These are phyloP conservation scores for Holacanthus passer DNA, from an alignment of 2,113 vertebrate genomes.

Conservation along the genomic window DNA sequence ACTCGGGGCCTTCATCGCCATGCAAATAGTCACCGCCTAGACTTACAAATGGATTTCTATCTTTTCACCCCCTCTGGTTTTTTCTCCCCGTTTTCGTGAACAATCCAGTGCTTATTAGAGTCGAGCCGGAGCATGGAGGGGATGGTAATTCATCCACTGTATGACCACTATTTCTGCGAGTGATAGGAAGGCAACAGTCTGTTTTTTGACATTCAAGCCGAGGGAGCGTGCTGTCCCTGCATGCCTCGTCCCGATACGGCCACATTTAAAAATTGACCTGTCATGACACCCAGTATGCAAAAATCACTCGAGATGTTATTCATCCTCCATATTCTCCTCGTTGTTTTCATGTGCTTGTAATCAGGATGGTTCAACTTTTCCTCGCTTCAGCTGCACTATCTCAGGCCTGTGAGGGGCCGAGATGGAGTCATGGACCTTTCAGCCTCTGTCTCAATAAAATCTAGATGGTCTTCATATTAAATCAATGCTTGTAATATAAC, in stretches of 20 bases:
- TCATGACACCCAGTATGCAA: constrained; percentile 33
- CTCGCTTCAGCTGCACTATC: neutral
- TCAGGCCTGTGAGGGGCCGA: neutral
- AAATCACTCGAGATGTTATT: constrained; percentile 40
- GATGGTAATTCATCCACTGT: constrained; percentile 81
- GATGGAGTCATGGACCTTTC: neutral
- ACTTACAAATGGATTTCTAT: constrained; percentile 86
- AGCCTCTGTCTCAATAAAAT: neutral
- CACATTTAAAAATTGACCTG: constrained; percentile 61
- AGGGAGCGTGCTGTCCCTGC: constrained; percentile 74
- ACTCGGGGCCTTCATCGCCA: constrained; percentile 88
- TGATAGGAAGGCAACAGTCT: constrained; percentile 76
- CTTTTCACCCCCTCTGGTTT: constrained; percentile 50
- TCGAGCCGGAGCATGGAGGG: constrained; percentile 68
- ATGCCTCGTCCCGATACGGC: constrained; percentile 64
- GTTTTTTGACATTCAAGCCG: constrained; percentile 82
- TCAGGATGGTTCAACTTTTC: neutral
- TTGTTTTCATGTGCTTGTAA: constrained; percentile 40
- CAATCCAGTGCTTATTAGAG: constrained; percentile 85
- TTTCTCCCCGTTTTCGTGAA: constrained; percentile 57
- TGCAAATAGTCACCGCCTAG: constrained; percentile 84
- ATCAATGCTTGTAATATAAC: neutral
- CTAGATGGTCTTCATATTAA: neutral
- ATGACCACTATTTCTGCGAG: constrained; percentile 79
- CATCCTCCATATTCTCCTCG: neutral